Base-by-base conservation (phyloP, 1,140 invertebrate genomes). In the Conus betulinus region DNA sequence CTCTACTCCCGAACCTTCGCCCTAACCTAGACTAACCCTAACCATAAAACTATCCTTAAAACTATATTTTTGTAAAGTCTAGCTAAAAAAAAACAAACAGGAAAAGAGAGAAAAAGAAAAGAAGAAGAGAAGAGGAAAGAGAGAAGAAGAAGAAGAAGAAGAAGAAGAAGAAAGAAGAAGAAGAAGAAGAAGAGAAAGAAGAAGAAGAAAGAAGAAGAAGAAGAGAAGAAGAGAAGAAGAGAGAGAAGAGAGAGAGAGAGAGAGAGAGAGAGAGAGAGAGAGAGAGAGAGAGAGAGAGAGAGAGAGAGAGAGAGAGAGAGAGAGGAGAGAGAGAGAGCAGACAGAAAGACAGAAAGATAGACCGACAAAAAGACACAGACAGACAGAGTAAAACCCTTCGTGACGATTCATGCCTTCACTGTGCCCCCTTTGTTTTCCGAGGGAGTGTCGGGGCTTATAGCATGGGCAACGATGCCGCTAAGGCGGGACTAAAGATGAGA, bases 161-260 rank as follows among this genome's bases (percentile, higher is more conserved):
- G 71, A 74, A 23, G 23, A 7, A 25, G n/a, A 25, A 7, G n/a
- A 79, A 51, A 39, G 76, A 79, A 7, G 27, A 27, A 79, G 76
- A 79, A 27, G 39, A 6, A 79, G n/a, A 79, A 10, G 39, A 3
- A 79, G 76, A 79, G 76, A 79, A 6, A 79, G 5, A 79, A 7
- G 51, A 13, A 51, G 27, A 79, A 27, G 39, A 39, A 3, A 39
- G 39, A 39, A 39, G 39, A 39, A 39, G 39, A 39, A 39, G 17
- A 5, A 51, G 76, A 79, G 39, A 79, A 79, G 76, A 79, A 4
- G 76, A 79, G 76, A 51, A 25, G 17, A 5, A 51, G 76, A 79
- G 39, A 79, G 76, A 79, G 76, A 79, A 4, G 76, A 79, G 76
- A 51, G 76, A 79, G 76, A 79, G 25, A 79, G 76, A 79, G 76